Evolutionary conservation across 1,140 invertebrate species (phyloP).

Genomic region (Sycophila sp.): DNA sequence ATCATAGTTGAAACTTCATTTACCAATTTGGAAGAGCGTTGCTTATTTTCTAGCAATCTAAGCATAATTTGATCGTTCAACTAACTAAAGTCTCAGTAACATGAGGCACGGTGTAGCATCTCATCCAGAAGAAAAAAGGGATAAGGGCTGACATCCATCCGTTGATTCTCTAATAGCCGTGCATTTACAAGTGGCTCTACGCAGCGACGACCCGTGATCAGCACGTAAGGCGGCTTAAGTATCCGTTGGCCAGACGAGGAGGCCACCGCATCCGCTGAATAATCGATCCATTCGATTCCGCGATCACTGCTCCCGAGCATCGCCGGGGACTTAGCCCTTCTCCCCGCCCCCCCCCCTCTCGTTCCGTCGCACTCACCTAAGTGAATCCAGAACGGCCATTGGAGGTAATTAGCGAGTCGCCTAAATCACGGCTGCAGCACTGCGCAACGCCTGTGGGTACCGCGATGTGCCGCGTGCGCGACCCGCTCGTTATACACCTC

Average conservation of each 20-base stretch:
- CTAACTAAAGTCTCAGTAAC: too few species aligned
- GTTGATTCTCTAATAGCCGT: background rate
- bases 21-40: too few species aligned
- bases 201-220: background rate
- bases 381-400: slow-evolving; percentile 53
- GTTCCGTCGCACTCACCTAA: slow-evolving; percentile 38
- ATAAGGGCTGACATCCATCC: background rate
- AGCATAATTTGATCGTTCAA: too few species aligned
- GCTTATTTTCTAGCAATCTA: too few species aligned
- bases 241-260: too few species aligned
- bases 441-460: slow-evolving; percentile 49
- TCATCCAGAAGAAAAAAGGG: background rate
- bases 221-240: background rate
- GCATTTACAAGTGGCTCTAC: slow-evolving; percentile 11
- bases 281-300: slow-evolving; percentile 10
- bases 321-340: background rate
- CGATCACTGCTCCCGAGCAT: background rate
- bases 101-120: too few species aligned
- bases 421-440: slow-evolving; percentile 52
- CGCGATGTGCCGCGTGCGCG: slow-evolving; percentile 40
- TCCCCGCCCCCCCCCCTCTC: background rate
- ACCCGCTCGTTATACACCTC: slow-evolving; percentile 3
- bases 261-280: background rate
- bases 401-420: slow-evolving; percentile 57
- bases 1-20: too few species aligned